Evolutionary conservation across 2,797 vertebrate species (phyloP).

Genomic region (Rhinophrynus dorsalis): DNA sequence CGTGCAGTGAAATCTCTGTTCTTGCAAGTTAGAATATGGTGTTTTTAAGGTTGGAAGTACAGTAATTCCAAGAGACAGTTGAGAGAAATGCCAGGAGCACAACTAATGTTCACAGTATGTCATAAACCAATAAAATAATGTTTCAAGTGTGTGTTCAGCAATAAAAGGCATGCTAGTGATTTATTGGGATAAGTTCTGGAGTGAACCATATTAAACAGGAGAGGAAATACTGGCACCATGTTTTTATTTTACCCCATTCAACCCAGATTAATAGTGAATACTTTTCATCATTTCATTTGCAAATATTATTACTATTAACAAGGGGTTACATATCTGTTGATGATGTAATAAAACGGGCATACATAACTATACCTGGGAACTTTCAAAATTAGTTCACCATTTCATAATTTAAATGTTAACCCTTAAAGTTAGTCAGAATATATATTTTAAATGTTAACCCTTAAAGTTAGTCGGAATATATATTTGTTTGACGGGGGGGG

Average conservation of each 20-base stretch:
- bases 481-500: too few species aligned
- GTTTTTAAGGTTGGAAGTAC: slow-evolving; percentile 15
- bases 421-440: too few species aligned
- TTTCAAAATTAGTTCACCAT: too few species aligned
- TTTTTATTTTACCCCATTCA: not conserved
- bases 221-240: slow-evolving; percentile 3
- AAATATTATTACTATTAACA: too few species aligned
- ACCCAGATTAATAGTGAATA: slow-evolving; percentile 9
- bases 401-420: too few species aligned
- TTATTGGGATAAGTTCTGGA: slow-evolving; percentile 22
- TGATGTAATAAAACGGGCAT: too few species aligned
- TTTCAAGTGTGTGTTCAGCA: slow-evolving; percentile 45
- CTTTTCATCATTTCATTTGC: slow-evolving; percentile 22
- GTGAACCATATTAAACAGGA: slow-evolving; percentile 20
- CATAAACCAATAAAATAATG: slow-evolving; percentile 49
- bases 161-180: slow-evolving; percentile 30
- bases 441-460: too few species aligned
- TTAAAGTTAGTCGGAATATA: too few species aligned
- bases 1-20: slow-evolving; percentile 15
- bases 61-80: slow-evolving; percentile 30
- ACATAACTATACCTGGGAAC: too few species aligned
- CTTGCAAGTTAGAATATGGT: slow-evolving; percentile 19
- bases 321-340: too few species aligned
- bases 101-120: slow-evolving; percentile 38
- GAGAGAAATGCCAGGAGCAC: slow-evolving; percentile 23